phyloP scores from a whole-genome alignment of 1,140 invertebrate species.

The Anagrus nilaparvatae region DNA sequence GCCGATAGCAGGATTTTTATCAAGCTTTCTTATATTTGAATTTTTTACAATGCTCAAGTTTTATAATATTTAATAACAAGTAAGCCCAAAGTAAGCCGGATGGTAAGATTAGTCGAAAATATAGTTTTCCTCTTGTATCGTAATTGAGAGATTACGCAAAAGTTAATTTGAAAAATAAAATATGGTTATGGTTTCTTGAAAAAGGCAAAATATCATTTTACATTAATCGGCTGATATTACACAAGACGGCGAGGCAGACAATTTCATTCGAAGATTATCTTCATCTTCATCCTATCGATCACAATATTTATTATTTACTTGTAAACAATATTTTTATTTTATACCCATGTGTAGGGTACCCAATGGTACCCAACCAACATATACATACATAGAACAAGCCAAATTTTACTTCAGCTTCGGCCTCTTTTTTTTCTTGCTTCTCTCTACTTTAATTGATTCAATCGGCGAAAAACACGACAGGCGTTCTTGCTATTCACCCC shows the following conservation, averaged over 20 bases:
- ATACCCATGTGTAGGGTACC: not conserved
- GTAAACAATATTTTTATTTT: not conserved
- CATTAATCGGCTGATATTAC: too few relatives aligned
- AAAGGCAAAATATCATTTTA: too few relatives aligned
- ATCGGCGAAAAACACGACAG: conserved; percentile 36
- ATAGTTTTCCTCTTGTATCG: conserved; percentile 9
- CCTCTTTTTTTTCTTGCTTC: conserved; percentile 22
- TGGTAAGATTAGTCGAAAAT: conserved; percentile 4
- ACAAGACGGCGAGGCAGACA: too few relatives aligned
- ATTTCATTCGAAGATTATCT: conserved; percentile 18
- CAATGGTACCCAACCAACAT: conserved; percentile 3
- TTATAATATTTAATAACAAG: too few relatives aligned
- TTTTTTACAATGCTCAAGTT: too few relatives aligned
- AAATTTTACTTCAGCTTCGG: conserved; percentile 21
- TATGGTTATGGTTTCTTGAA: too few relatives aligned
- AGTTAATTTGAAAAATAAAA: too few relatives aligned
- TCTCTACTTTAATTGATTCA: conserved; percentile 38
- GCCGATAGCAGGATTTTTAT: too few relatives aligned
- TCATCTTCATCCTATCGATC: conserved; percentile 22
- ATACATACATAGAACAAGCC: conserved; percentile 16
- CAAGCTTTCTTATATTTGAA: too few relatives aligned
- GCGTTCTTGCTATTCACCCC: conserved; percentile 18
- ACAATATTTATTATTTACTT: conserved; percentile 21
- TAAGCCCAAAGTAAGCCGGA: conserved; percentile 11
- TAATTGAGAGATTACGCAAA: conserved; percentile 11